Percentiles rank a stretch among this genome's conserved stretches.
These are phyloP conservation scores for Chaetorhynchus papuensis DNA, from an alignment of 2,113 vertebrate genomes.

Conservation along the genomic window DNA sequence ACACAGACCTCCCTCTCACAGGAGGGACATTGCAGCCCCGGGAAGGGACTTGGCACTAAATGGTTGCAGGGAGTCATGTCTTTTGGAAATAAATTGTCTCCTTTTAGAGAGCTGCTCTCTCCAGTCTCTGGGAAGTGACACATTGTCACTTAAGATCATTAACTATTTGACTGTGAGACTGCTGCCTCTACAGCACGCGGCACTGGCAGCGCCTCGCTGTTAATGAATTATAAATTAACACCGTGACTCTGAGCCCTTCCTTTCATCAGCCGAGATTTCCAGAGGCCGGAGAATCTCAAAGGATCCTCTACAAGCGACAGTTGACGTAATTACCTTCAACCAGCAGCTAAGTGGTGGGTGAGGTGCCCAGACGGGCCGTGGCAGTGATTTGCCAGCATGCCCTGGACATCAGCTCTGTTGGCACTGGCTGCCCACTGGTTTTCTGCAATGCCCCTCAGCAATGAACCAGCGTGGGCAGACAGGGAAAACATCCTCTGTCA, in stretches of 20 bases:
- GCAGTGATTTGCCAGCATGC: background rate
- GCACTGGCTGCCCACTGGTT: background rate
- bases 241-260: constrained; percentile 26
- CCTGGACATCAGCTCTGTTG: background rate
- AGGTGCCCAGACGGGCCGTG: background rate
- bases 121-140: constrained; percentile 15
- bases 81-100: constrained; percentile 37
- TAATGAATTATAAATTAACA: constrained; percentile 62
- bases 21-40: background rate
- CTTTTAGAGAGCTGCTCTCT: constrained; percentile 16
- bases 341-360: constrained; percentile 3
- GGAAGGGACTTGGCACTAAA: background rate
- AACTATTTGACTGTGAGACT: constrained; percentile 48
- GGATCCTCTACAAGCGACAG: constrained; percentile 19
- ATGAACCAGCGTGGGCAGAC: fast-evolving
- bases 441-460: background rate
- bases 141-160: constrained; percentile 50
- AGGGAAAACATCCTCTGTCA: background rate
- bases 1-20: background rate
- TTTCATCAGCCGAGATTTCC: constrained; percentile 41
- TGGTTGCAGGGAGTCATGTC: background rate
- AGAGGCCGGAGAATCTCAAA: constrained; percentile 35
- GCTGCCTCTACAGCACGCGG: background rate
- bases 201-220: background rate
- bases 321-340: background rate